phyloP scores from a whole-genome alignment of 2,113 vertebrate genomes.

The Sphyrna mokarran region DNA sequence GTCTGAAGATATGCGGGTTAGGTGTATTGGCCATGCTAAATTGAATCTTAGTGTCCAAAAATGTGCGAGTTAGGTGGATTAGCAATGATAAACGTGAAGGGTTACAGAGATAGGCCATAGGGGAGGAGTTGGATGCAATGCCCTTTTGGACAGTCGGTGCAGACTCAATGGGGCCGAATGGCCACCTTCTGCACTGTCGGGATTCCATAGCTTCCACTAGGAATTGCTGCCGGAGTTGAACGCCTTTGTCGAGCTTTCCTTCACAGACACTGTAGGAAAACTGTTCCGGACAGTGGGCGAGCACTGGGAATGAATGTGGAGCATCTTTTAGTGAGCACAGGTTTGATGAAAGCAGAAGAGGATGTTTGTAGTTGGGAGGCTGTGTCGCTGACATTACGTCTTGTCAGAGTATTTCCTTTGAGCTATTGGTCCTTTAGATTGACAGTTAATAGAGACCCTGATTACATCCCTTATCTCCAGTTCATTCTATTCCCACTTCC shows the following conservation, averaged over 20 bases:
- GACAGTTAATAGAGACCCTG: constrained; percentile 54
- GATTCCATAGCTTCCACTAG: neutral
- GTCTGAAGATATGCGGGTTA: no score
- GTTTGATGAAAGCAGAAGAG: neutral
- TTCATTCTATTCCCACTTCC: constrained; percentile 42
- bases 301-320: neutral
- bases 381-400: neutral
- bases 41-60: no score
- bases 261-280: neutral
- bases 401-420: constrained; percentile 1
- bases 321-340: neutral
- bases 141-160: no score
- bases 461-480: constrained; percentile 43
- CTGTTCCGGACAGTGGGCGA: neutral
- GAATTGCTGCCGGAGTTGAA: neutral
- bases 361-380: neutral
- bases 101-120: no score
- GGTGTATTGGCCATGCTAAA: no score
- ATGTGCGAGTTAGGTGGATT: no score
- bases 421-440: constrained; percentile 43
- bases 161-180: no score
- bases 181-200: no score
- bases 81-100: no score
- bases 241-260: neutral
- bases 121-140: no score